Evolutionary conservation across 2,113 vertebrate genomes (phyloP).

Genomic region (Microcebus griseorufus): DNA sequence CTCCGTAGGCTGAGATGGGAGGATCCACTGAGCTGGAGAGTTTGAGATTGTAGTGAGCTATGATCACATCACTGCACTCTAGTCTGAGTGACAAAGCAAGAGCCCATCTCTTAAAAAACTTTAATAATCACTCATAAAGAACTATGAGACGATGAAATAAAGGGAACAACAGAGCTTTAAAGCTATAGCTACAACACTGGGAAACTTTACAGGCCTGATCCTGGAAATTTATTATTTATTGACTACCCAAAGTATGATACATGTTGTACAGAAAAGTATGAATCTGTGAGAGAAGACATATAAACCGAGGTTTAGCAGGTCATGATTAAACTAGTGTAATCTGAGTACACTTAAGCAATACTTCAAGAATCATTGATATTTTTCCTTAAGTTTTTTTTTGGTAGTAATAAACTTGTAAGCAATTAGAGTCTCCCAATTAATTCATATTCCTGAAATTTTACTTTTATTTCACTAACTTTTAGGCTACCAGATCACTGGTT

Average conservation of each 20-base stretch:
- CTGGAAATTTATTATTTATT: slow-evolving; percentile 3
- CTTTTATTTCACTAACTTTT: slow-evolving; percentile 23
- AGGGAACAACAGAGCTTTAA: neutral
- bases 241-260: neutral
- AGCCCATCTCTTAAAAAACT: too few species aligned
- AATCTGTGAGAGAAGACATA: neutral
- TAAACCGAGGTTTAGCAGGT: neutral
- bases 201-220: neutral
- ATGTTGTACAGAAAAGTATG: neutral
- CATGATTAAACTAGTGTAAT: neutral
- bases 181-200: neutral
- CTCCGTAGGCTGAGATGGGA: too few species aligned
- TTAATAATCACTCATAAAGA: slow-evolving; percentile 24
- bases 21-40: too few species aligned
- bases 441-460: slow-evolving; percentile 11
- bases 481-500: neutral
- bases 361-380: slow-evolving; percentile 14
- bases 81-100: too few species aligned
- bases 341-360: neutral
- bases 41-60: too few species aligned
- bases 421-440: slow-evolving; percentile 40
- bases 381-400: neutral
- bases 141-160: slow-evolving; percentile 5
- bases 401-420: neutral
- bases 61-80: too few species aligned